Conservation (phyloP, 2,888 invertebrate genomes). For the Pterostichus madidus region DNA sequence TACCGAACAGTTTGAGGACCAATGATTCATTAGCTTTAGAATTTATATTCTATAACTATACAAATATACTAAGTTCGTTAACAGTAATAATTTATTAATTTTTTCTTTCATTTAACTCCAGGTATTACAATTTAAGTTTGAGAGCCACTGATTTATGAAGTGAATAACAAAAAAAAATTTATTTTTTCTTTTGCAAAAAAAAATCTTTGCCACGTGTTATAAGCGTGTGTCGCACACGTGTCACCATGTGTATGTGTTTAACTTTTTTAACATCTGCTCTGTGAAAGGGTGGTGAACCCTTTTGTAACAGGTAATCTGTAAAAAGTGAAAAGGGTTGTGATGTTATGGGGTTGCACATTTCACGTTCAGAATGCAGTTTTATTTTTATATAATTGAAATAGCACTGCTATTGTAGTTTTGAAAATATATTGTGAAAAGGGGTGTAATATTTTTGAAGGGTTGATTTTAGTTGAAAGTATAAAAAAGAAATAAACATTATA, state of each 20-base stretch:
- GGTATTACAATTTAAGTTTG: not conserved
- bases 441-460: slow-evolving; percentile 16
- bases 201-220: slow-evolving; percentile 4
- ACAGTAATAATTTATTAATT: too few species aligned
- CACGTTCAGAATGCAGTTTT: slow-evolving; percentile 40
- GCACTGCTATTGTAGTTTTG: not conserved
- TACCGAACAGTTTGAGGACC: too few species aligned
- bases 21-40: too few species aligned
- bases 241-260: not conserved
- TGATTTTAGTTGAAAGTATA: not conserved
- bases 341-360: slow-evolving; percentile 39
- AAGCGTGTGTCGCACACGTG: slow-evolving; percentile 12
- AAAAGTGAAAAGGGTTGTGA: slow-evolving; percentile 54
- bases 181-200: slow-evolving; percentile 12
- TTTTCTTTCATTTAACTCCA: too few species aligned
- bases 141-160: not conserved
- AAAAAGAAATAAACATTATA: not conserved
- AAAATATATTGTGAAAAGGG: slow-evolving; percentile 17
- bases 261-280: slow-evolving; percentile 54
- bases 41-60: too few species aligned
- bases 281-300: slow-evolving; percentile 53
- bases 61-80: too few species aligned
- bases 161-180: not conserved
- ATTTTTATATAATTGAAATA: not conserved
- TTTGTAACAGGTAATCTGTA: slow-evolving; percentile 59